Evolutionary conservation across 2,113 vertebrate genomes (phyloP).

Genomic region (Pampusana beccarii): DNA sequence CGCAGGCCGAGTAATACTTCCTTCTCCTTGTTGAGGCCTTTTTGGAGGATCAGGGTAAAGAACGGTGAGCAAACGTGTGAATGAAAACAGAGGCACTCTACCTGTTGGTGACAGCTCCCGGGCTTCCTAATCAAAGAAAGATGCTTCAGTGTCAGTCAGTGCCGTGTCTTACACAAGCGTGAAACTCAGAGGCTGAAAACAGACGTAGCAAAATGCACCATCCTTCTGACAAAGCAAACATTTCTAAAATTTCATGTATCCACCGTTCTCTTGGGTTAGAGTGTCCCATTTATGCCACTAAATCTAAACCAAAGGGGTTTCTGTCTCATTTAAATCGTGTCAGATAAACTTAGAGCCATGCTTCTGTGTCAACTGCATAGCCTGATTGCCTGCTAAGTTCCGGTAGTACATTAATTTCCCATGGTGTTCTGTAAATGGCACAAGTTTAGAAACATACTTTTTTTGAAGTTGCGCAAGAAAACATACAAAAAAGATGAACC

Average conservation of each 20-base stretch:
- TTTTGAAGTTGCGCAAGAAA: not conserved
- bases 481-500: not conserved
- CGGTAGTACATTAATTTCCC: not conserved
- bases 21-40: not conserved
- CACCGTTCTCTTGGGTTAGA: not conserved
- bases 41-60: not conserved
- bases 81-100: not conserved
- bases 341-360: not conserved
- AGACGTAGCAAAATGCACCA: not conserved
- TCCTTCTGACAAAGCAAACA: not conserved
- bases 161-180: fast-evolving
- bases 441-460: not conserved
- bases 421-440: not conserved
- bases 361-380: not conserved
- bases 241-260: not conserved
- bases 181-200: not conserved
- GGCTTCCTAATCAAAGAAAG: not conserved
- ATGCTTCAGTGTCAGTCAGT: not conserved
- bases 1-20: not conserved
- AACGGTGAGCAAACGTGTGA: not conserved
- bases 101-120: not conserved
- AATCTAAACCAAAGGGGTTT: not conserved
- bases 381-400: not conserved
- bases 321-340: not conserved
- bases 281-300: not conserved